Evolutionary conservation across 2,797 vertebrate genomes (phyloP), one percentile per base, ranked within the genome.

Genomic region (Propithecus perrieri): DNA sequence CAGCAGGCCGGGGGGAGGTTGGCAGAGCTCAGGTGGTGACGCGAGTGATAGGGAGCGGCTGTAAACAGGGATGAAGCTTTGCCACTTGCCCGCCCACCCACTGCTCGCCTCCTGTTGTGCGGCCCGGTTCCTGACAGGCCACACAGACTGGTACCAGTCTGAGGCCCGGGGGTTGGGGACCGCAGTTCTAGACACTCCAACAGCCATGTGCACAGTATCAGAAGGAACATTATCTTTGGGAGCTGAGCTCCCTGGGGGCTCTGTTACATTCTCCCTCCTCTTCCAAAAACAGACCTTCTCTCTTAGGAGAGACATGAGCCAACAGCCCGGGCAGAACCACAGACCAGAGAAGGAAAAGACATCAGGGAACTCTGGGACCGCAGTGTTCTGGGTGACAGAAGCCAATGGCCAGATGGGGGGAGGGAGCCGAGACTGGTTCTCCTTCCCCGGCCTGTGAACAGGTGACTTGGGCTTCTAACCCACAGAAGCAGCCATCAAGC

Each of bases 261-360:
- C 41, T 46, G 71, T 48, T 35, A 33, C 43, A 59, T 50, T 46
- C 53, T 67, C 63, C 35, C 14, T 94, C 53, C 75, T 63, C 33
- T 71, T 87, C 61, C 30, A 61, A 94, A 35, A 65, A 92, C 2
- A 92, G 55, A 88, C 59, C 75, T 63, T 55, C 53, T 63, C 28
- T 83, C 81, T 84, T 26, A 79, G 24, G 28, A 85, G 15, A 94
- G 65, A 92, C 48, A 35, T 7, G n/a, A 96, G n/a, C n/a, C 76
- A 71, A 46, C 35, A 43, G 10, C 53, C 93, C 67, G 63, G 41
- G 83, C 43, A 84, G 79, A 78, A 94, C 65, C 69, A 67, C 92
- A 97, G 41, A 33, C 30, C 63, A 87, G 67, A 91, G 50, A 87
- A 86, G 63, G 71, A 80, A 79, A 13, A 85, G 79, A 83, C 1